phyloP scores from a whole-genome alignment of 1,140 invertebrate genomes.

The Drosophila littoralis region DNA sequence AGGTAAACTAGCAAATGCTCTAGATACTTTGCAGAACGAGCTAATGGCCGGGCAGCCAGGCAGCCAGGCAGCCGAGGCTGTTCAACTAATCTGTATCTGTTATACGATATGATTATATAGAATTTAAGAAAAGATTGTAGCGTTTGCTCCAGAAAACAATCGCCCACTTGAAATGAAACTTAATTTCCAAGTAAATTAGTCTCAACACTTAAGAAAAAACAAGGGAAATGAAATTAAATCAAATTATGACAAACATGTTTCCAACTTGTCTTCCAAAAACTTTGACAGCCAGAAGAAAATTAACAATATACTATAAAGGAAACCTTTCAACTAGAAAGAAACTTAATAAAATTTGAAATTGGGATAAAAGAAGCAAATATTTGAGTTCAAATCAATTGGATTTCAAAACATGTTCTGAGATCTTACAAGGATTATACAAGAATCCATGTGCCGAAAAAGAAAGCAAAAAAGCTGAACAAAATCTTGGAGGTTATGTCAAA shows the following conservation, averaged over 20 bases:
- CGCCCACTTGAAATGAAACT: neutral
- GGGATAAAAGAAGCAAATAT: no score
- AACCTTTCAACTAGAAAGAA: no score
- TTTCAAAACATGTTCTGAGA: no score
- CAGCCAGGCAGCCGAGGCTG: neutral
- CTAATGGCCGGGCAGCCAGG: constrained; percentile 2
- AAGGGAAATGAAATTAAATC: neutral
- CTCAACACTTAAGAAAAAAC: neutral
- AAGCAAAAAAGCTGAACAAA: no score
- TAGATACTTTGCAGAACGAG: constrained; percentile 19
- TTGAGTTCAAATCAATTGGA: no score
- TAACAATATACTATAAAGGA: no score
- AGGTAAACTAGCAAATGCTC: constrained; percentile 31
- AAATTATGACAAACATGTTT: neutral
- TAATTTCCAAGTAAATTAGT: neutral
- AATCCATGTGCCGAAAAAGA: no score
- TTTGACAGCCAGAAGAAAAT: no score
- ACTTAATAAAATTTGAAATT: no score
- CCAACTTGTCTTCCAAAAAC: no score
- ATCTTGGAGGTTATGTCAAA: no score
- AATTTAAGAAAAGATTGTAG: neutral
- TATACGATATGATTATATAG: constrained; percentile 10
- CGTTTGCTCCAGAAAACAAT: neutral
- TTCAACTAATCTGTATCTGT: constrained; percentile 1
- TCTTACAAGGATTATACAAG: no score